A percentile compares a stretch with the other conserved stretches of the same genome.
These are phyloP conservation scores for Edolisoma coerulescens DNA, from an alignment of 2,113 vertebrate genomes.

Conservation along the genomic window DNA sequence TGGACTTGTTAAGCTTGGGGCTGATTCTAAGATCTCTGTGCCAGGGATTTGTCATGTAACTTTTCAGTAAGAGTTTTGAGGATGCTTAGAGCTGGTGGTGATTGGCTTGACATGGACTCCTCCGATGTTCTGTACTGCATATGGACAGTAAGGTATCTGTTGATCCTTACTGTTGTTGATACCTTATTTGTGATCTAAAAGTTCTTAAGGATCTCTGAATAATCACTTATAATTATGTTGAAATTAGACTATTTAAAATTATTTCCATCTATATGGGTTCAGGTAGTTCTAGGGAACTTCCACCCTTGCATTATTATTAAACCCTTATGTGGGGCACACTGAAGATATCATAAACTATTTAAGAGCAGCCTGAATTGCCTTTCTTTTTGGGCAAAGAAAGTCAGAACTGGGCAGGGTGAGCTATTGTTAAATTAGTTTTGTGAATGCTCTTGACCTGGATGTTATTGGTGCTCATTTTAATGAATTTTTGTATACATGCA, in stretches of 20 bases:
- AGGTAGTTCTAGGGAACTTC: background rate
- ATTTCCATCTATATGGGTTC: background rate
- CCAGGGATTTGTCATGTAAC: background rate
- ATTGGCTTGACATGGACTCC: background rate
- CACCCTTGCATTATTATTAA: background rate
- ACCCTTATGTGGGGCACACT: background rate
- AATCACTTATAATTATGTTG: background rate
- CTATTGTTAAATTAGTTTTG: background rate
- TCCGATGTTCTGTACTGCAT: rapidly evolving
- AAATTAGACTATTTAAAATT: background rate
- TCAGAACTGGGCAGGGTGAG: background rate
- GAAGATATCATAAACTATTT: background rate
- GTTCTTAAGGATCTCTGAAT: background rate
- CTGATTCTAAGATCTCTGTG: background rate
- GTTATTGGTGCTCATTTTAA: background rate
- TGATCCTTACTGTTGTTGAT: background rate
- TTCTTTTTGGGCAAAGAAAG: background rate
- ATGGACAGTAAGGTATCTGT: background rate
- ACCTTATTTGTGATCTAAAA: background rate
- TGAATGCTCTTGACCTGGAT: background rate
- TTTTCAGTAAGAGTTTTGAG: background rate
- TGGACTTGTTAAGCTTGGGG: background rate
- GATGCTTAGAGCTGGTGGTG: background rate
- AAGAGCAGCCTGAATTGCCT: background rate
- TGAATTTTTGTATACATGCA: background rate